A percentile compares a stretch with the other conserved stretches of the same genome.
Conservation (phyloP, 2,797 vertebrate genomes). For the Dicrostonyx torquatus region DNA sequence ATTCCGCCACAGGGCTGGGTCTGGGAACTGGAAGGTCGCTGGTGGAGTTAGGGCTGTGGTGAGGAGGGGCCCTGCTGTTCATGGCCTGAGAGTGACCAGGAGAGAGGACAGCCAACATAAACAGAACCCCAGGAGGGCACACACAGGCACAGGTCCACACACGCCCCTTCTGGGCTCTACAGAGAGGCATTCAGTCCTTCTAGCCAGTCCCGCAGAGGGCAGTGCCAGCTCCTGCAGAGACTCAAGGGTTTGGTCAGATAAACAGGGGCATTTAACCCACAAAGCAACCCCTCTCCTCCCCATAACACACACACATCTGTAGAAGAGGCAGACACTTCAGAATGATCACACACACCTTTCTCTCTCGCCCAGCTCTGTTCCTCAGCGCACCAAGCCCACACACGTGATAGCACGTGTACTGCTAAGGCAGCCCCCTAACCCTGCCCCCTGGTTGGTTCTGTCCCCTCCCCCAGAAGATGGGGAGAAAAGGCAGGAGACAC, state of each 20-base stretch:
- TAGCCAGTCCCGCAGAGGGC: neutral
- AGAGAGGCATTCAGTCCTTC: neutral
- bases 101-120: slow-evolving; percentile 50
- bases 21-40: slow-evolving; percentile 43
- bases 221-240: neutral
- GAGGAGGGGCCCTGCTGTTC: slow-evolving; percentile 17
- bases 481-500: slow-evolving; percentile 39
- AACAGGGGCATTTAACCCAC: neutral
- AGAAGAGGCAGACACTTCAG: neutral
- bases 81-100: slow-evolving; percentile 52
- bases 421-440: slow-evolving; percentile 40
- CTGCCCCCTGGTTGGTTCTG: neutral
- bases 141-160: neutral
- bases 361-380: slow-evolving; percentile 13
- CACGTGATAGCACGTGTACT: slow-evolving; percentile 57
- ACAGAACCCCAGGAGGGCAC: slow-evolving; percentile 56
- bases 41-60: neutral
- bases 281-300: neutral
- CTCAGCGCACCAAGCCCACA: slow-evolving; percentile 20
- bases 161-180: neutral
- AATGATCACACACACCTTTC: neutral
- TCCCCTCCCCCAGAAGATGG: neutral
- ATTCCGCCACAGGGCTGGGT: neutral
- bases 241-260: neutral
- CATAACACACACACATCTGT: neutral